Conservation (phyloP, 2,888 invertebrate species). For the Plagodis pulveraria region DNA sequence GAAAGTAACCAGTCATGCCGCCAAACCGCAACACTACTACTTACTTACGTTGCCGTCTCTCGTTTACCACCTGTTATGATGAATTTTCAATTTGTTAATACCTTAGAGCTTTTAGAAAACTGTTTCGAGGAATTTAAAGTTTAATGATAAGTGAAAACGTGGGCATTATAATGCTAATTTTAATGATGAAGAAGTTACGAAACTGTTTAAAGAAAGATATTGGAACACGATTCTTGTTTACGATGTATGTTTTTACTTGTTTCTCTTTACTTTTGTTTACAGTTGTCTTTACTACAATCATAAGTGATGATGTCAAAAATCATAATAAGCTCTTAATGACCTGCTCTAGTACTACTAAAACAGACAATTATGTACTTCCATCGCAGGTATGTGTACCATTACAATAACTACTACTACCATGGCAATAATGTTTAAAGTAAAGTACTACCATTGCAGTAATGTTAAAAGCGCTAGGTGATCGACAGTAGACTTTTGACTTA, state of each 20-base stretch:
- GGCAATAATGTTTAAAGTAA: no score
- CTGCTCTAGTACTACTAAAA: no score
- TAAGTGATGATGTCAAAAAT: no score
- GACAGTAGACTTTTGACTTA: no score
- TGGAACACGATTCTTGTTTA: background rate
- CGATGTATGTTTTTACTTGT: background rate
- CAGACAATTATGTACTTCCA: no score
- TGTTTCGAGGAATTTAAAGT: background rate
- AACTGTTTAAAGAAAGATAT: background rate
- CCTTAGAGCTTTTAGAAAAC: slow-evolving; percentile 4
- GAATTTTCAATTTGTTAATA: slow-evolving; percentile 25
- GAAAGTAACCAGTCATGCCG: slow-evolving; percentile 65
- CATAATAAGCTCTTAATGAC: no score
- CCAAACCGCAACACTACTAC: slow-evolving; percentile 49
- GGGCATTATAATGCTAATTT: background rate
- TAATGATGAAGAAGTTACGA: background rate
- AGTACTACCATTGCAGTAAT: no score
- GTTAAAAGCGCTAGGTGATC: no score
- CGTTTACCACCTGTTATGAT: slow-evolving; percentile 20
- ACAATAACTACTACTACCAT: no score
- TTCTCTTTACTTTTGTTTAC: no score
- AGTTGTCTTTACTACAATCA: no score
- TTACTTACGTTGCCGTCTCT: slow-evolving; percentile 45
- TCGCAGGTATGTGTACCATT: no score
- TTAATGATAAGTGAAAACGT: background rate